Conservation (phyloP, 2,113 vertebrate genomes). For the Lucifuga dentata region DNA sequence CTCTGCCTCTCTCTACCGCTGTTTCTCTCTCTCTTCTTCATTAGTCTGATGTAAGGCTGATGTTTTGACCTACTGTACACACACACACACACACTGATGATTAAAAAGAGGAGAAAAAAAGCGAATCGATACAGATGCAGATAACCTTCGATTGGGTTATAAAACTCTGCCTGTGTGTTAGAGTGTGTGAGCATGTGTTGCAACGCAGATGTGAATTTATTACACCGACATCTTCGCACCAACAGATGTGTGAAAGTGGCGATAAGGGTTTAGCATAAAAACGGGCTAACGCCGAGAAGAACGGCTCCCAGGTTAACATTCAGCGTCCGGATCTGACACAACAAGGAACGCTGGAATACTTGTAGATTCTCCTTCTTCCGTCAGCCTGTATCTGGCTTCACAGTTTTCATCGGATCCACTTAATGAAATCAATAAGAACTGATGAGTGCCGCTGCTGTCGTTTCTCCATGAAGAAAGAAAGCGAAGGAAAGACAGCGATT, state of each 20-base stretch:
- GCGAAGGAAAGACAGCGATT: no score
- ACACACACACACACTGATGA: conserved; percentile 11
- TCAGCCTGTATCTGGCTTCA: not conserved
- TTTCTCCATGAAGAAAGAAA: conserved; percentile 1
- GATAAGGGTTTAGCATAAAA: conserved; percentile 21
- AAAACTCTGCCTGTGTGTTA: conserved; percentile 29
- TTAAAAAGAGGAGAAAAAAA: conserved; percentile 9
- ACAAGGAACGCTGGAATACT: no score
- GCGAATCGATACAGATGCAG: conserved; percentile 44
- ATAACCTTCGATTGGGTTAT: conserved; percentile 23
- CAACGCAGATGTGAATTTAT: conserved; percentile 34
- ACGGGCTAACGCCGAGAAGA: conserved; percentile 20
- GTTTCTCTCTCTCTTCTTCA: conserved; percentile 57
- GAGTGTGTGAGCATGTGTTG: conserved; percentile 5
- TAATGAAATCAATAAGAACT: conserved; percentile 3
- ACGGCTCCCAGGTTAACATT: conserved; percentile 13
- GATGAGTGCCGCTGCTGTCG: not conserved
- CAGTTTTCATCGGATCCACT: conserved; percentile 1
- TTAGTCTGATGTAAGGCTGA: conserved; percentile 56
- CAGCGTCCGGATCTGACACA: not conserved
- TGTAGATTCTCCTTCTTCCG: not conserved
- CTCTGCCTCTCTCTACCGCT: conserved; percentile 46
- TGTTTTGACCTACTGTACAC: conserved; percentile 42
- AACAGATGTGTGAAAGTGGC: conserved; percentile 47
- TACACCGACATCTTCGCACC: conserved; percentile 26